These are phyloP conservation scores for Telmatherina bonti DNA, from an alignment of 2,797 vertebrate species.

Conservation along the genomic window DNA sequence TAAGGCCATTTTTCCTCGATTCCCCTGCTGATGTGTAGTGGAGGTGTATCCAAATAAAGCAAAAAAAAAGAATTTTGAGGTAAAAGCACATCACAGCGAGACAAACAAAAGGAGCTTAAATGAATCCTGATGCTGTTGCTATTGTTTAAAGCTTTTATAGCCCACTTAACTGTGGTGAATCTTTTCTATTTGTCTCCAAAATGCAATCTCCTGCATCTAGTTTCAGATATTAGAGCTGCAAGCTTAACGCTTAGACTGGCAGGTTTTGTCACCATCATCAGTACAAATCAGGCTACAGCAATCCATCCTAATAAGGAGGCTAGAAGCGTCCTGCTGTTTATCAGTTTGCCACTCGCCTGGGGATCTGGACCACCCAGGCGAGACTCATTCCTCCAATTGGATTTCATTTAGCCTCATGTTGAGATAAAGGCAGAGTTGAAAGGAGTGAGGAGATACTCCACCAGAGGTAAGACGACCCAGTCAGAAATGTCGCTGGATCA, in stretches of 20 bases:
- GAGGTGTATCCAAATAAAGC: neutral
- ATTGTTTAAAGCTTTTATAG: slow-evolving; percentile 33
- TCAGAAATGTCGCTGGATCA: slow-evolving; percentile 8
- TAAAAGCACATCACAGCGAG: neutral
- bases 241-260: slow-evolving; percentile 28
- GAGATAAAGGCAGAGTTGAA: slow-evolving; percentile 5
- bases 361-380: slow-evolving; percentile 18
- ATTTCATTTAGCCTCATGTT: slow-evolving; percentile 47
- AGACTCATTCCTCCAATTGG: slow-evolving; percentile 36
- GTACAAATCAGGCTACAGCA: neutral
- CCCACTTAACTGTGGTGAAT: slow-evolving; percentile 12
- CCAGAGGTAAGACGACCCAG: slow-evolving; percentile 9
- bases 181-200: slow-evolving; percentile 24
- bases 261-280: slow-evolving; percentile 8
- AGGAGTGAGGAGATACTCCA: slow-evolving; percentile 15
- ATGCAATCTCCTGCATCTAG: slow-evolving; percentile 22
- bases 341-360: slow-evolving; percentile 12
- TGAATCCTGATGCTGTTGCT: neutral
- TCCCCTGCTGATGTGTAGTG: neutral
- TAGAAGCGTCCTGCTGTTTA: slow-evolving; percentile 19
- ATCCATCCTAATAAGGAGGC: slow-evolving; percentile 52
- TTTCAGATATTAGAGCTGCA: neutral
- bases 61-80: neutral
- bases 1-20: neutral
- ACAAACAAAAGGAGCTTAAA: neutral